Conservation (phyloP, 2,888 invertebrate species). For the Andrena dorsata region DNA sequence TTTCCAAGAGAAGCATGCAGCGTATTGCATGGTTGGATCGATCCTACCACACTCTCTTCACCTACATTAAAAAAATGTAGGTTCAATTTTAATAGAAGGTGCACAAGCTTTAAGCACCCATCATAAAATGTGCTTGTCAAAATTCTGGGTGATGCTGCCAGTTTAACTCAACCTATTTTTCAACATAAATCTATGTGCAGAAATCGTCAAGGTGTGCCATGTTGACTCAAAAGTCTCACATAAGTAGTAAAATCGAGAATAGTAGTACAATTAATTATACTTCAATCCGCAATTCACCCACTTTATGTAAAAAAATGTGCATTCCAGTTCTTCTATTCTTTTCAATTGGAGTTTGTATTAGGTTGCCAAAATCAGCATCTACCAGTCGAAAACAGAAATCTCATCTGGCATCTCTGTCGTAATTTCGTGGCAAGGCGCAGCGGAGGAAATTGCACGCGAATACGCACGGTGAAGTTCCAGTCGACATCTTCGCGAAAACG, state of each 20-base stretch:
- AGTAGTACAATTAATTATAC: background rate
- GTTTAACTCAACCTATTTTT: background rate
- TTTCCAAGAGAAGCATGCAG: too few relatives aligned
- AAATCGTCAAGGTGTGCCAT: background rate
- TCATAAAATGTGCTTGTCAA: too few relatives aligned
- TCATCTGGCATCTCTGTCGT: background rate
- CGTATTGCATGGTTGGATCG: too few relatives aligned
- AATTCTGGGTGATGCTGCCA: background rate
- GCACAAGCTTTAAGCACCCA: too few relatives aligned
- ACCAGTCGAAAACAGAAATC: background rate
- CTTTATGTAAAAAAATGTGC: background rate
- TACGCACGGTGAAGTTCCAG: constrained; percentile 12
- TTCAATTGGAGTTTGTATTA: background rate
- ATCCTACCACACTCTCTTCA: too few relatives aligned
- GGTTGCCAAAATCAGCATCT: background rate
- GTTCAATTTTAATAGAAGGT: too few relatives aligned
- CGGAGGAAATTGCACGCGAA: constrained; percentile 27
- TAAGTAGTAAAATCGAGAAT: background rate
- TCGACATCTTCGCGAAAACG: constrained; percentile 30
- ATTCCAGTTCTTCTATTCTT: background rate
- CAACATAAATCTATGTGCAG: background rate
- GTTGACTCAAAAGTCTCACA: background rate
- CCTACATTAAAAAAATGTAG: too few relatives aligned
- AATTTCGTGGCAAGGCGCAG: background rate
- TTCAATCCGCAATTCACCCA: too few relatives aligned